Evolutionary conservation across 2,113 vertebrate species (phyloP).

Genomic region (Dicerorhinus sumatrensis): DNA sequence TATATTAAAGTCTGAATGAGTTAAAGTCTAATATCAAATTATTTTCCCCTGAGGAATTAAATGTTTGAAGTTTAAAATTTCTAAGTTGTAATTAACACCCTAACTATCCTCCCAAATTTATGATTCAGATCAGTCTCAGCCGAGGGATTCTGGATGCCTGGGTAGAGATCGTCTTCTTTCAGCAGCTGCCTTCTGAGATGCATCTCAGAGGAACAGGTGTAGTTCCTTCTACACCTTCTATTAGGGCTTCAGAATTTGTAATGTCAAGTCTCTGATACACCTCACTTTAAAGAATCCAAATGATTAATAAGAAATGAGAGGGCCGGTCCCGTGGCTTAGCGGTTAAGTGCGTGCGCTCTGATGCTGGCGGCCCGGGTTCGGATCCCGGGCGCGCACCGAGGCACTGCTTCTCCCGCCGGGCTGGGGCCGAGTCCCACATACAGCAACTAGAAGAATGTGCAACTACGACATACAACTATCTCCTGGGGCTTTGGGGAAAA

Average conservation of each 20-base stretch:
- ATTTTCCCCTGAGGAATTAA: constrained; percentile 51
- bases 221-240: background rate
- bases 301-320: background rate
- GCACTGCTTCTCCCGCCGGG: too few species aligned
- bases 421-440: too few species aligned
- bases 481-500: too few species aligned
- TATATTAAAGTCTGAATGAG: constrained; percentile 68
- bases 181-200: background rate
- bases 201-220: background rate
- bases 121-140: background rate
- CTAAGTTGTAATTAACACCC: constrained; percentile 60
- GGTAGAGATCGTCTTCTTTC: background rate
- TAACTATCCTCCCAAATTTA: background rate
- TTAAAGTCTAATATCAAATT: constrained; percentile 62
- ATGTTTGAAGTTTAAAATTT: constrained; percentile 62
- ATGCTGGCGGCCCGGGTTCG: too few species aligned
- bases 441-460: too few species aligned
- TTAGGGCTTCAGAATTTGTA: background rate
- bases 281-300: constrained; percentile 8
- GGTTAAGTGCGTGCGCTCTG: too few species aligned
- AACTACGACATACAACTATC: too few species aligned
- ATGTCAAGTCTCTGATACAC: background rate
- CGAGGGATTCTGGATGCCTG: background rate
- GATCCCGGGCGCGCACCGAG: too few species aligned
- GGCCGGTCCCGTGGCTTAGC: too few species aligned